phyloP scores from a whole-genome alignment of 1,140 invertebrate genomes.

The Magallana angulata region DNA sequence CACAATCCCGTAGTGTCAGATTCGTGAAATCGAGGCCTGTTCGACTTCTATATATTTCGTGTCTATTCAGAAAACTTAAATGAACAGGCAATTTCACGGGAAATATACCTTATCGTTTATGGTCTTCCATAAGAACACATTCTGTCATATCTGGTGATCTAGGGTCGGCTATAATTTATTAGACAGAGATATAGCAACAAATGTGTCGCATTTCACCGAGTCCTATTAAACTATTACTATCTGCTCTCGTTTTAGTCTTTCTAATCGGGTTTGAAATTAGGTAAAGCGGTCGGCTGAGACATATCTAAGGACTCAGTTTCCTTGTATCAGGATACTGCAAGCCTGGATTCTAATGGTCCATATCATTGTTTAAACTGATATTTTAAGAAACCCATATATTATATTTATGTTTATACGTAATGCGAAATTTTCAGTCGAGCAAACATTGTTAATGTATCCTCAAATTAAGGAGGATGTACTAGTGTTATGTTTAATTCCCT shows the following conservation, averaged over 20 bases:
- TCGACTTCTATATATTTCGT: not conserved
- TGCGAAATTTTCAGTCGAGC: too few relatives aligned
- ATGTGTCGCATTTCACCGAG: conserved; percentile 25
- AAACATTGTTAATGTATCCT: too few relatives aligned
- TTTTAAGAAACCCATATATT: too few relatives aligned
- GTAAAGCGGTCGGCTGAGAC: conserved; percentile 11
- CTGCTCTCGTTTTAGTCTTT: not conserved
- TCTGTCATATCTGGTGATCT: conserved; percentile 4
- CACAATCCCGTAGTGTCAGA: not conserved
- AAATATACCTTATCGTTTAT: conserved; percentile 25
- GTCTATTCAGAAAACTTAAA: conserved; percentile 19
- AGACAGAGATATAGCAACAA: conserved; percentile 16
- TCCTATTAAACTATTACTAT: not conserved
- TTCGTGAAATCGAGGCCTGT: not conserved
- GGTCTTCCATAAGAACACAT: not conserved
- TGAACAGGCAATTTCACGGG: conserved; percentile 32
- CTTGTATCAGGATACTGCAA: not conserved
- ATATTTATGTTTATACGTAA: too few relatives aligned
- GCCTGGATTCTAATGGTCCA: not conserved
- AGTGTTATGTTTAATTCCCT: too few relatives aligned
- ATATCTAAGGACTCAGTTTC: not conserved
- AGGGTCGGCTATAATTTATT: not conserved
- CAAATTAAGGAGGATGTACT: too few relatives aligned
- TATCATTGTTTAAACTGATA: not conserved
- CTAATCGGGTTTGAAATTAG: conserved; percentile 24